Percentiles rank a stretch among this genome's conserved stretches.
Conservation (phyloP, 2,113 vertebrate genomes). For the Hippocampus barbouri region DNA sequence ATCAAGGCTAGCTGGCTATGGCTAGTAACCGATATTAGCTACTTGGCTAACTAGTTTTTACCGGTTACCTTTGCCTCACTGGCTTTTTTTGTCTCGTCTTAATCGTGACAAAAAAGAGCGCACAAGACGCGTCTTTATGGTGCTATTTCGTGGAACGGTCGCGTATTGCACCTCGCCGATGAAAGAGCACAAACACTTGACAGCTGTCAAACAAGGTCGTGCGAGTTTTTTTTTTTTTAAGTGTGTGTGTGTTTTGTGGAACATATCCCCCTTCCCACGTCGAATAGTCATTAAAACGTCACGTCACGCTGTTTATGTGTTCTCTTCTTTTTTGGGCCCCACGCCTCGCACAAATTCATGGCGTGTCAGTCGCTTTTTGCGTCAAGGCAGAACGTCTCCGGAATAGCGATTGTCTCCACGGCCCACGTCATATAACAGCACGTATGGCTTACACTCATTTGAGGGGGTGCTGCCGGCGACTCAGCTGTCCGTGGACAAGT, state of each 20-base stretch:
- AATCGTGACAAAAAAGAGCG: too few species aligned
- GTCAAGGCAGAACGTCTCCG: conserved; percentile 28
- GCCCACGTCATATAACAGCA: conserved; percentile 35
- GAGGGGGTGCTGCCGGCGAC: conserved; percentile 48
- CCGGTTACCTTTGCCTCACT: conserved; percentile 3
- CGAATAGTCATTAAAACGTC: background rate
- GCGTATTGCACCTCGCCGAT: conserved; percentile 60
- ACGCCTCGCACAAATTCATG: conserved; percentile 1
- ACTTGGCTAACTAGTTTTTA: conserved; percentile 34
- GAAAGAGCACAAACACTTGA: conserved; percentile 61
- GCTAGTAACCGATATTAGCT: conserved; percentile 54
- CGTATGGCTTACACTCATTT: background rate
- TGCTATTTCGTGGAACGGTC: background rate
- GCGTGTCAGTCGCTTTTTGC: conserved; percentile 29
- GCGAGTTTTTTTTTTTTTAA: conserved; percentile 15
- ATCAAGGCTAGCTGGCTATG: conserved; percentile 49
- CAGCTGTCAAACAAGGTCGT: conserved; percentile 71
- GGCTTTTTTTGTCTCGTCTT: background rate
- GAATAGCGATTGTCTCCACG: conserved; percentile 30
- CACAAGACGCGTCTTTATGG: background rate
- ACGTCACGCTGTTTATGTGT: background rate
- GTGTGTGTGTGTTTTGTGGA: conserved; percentile 10
- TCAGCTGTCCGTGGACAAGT: conserved; percentile 60
- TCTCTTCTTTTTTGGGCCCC: background rate
- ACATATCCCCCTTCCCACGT: background rate